Conservation (phyloP, 2,797 vertebrate species). For the Tiaroga cobitis region DNA sequence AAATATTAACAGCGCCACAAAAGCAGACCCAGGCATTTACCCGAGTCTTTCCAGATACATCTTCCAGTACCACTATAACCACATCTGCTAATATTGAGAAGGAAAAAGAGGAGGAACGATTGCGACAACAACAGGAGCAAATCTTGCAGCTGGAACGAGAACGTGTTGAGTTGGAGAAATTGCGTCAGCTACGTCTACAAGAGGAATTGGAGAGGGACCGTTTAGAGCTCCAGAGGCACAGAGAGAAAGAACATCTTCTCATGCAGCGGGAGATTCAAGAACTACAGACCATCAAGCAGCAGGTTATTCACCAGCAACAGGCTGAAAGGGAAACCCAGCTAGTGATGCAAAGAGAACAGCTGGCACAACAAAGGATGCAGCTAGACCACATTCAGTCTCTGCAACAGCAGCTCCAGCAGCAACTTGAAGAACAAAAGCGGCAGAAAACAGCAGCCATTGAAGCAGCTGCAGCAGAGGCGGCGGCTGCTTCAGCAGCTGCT, state of each 20-base stretch:
- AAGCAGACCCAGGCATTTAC: slow-evolving; percentile 67
- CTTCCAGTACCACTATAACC: slow-evolving; percentile 64
- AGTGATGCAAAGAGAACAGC: slow-evolving; percentile 94
- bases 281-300: slow-evolving; percentile 96
- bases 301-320: slow-evolving; percentile 98
- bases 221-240: slow-evolving; percentile 91
- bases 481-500: slow-evolving; percentile 84
- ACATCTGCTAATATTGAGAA: slow-evolving; percentile 77
- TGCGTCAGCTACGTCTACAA: slow-evolving; percentile 92
- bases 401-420: slow-evolving; percentile 98
- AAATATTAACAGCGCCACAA: slow-evolving; percentile 64
- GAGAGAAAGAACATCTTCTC: slow-evolving; percentile 96
- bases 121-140: slow-evolving; percentile 95
- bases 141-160: slow-evolving; percentile 93
- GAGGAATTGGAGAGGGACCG: slow-evolving; percentile 97
- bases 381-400: slow-evolving; percentile 97
- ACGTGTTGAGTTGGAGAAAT: slow-evolving; percentile 93
- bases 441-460: slow-evolving; percentile 88
- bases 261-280: slow-evolving; percentile 98
- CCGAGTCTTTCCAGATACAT: slow-evolving; percentile 57
- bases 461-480: slow-evolving; percentile 85
- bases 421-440: slow-evolving; percentile 96
- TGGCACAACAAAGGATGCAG: slow-evolving; percentile 96
- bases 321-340: slow-evolving; percentile 95
- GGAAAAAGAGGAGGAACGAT: slow-evolving; percentile 88